Base-by-base conservation (phyloP, 2,888 invertebrate genomes). In the Ashinkailepas kermadecensis region DNA sequence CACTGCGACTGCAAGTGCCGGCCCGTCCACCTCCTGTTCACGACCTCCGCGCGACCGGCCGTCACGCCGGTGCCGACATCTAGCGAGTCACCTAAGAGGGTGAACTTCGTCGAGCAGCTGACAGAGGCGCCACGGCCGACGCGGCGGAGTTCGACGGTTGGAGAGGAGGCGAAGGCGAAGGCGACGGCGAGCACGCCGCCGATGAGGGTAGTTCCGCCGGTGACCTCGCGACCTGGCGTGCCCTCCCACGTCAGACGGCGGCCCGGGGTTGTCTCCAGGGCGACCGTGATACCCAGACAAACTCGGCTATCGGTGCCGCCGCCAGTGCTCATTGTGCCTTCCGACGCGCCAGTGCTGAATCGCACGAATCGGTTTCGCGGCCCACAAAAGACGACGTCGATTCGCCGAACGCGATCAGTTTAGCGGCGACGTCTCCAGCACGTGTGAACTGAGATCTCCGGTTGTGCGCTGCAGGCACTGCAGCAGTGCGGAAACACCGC, bases 1-100 rank as follows among this genome's bases (percentile, higher is more conserved):
- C 79, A 79, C 79, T 79, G 79, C 10, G 79, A 79, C 58, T 79
- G 79, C 25, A 79, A 13, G 13, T 79, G 79, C n/a, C 58, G 23
- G 25, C 23, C 21, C n/a, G 58, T 4, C 15, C 23, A 79, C 15
- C 10, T 12, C n/a, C n/a, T 79, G 79, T 79, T 79, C 23, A 11
- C 11, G 1, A 12, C 6, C 39, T 39, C 39, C 12, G 6, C 58
- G 12, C 57, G 23, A 8, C 23, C 11, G 25, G 58, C 79, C 9
- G 18, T 18, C 57, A 23, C 79, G 23, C 23, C 25, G 58, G 23
- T 15, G 18, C 23, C 15, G 59, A 59, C 74, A 74, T 74, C 74
- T 74, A 21, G 18, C 8, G 74, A 18, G 15, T 7, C 7, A 3
- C 74, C 54, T 1, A 9, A 21, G 21, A 74, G 56, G 56, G 10